Evolutionary conservation across 2,888 invertebrate genomes (phyloP), one percentile per base, ranked within the genome.

Genomic region (Limnephilus marmoratus): DNA sequence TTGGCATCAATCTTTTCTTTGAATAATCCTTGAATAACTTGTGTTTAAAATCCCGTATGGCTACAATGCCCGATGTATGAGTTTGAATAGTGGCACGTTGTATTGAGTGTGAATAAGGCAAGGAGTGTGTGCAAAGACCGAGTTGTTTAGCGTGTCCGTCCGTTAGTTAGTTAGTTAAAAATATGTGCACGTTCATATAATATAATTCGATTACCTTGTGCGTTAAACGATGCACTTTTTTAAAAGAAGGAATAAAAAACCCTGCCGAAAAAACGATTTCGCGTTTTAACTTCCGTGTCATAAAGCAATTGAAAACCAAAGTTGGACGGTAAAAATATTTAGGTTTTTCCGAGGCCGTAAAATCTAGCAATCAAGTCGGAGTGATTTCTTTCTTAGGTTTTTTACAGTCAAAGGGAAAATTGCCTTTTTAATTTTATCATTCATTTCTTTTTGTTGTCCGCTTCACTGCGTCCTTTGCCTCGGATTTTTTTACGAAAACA

Each of bases 381-480:
- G 85, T 85, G 85, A 85, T 41, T 85, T 45, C 41, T 85, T 85
- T 45, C 45, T 41, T 85, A 9, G 85, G 83, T 34, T 31, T 45
- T 37, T 41, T 41, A 41, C 11, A 85, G 85, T 45, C 45, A 85
- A 85, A 85, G 45, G n/a, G 85, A 85, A 45, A 85, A 85, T 85
- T 41, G 85, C 85, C 85, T 85, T 85, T 85, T 85, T 85, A 85
- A 85, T 85, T 85, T 85, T 49, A 85, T 41, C 85, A 85, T 85
- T 85, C 85, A 85, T 85, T 85, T 85, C 34, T 45, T 85, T 85
- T 85, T 85, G 85, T 85, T n/a, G 85, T 41, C 41, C 85, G 85
- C 85, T 85, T 41, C 41, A 45, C 37, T 85, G 85, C 85, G 41
- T 24, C 41, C 45, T 85, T 85, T 85, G 34, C 37, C 34, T 41